Evolutionary conservation across 1,140 invertebrate species (phyloP), one percentile per base, ranked within the genome.

Genomic region (Dryas iulia): DNA sequence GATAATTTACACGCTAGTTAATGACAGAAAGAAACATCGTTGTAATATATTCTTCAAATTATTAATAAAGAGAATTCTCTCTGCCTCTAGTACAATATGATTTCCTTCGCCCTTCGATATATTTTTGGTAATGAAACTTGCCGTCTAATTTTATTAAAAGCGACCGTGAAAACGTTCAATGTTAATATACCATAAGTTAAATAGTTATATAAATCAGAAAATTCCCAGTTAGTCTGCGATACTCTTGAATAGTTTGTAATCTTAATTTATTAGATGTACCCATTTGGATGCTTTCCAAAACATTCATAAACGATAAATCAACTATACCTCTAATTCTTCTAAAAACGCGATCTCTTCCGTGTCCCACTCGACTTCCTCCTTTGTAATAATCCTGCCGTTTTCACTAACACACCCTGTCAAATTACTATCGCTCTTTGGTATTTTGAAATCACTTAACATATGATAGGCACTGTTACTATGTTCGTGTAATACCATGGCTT

Each of bases 401-500:
- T 60, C 79, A 84, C 89, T 91, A 14, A 91, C 74, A 70, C 52
- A 62, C 11, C 87, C 82, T 0, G 83, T 85, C 59, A 89, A 77
- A 66, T 86, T 87, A 47, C 28, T 54, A 63, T 87, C 82, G 63
- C 61, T 68, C 0, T 78, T 68, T 30, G 18, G 3, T 21, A 87
- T 77, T 82, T 81, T 89, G 64, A 93, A 94, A 71, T 95, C 94
- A 64, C 92, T 85, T 58, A 95, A 87, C 75, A 95, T 86, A 72
- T 95, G 94, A 69, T 94, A 94, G 0, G 95, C 95, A 54, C 93
- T 93, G 14, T 83, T 83, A 35, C 94, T 95, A 76, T 95, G 95
- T 7, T 93, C 86, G 18, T 92, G 93, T 24, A 91, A 76, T 23
- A 77, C 72, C 89, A 95, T 93, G 11, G 89, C 91, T 12, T 90